Evolutionary conservation across 2,888 invertebrate species (phyloP).

Genomic region (Pocota personata): DNA sequence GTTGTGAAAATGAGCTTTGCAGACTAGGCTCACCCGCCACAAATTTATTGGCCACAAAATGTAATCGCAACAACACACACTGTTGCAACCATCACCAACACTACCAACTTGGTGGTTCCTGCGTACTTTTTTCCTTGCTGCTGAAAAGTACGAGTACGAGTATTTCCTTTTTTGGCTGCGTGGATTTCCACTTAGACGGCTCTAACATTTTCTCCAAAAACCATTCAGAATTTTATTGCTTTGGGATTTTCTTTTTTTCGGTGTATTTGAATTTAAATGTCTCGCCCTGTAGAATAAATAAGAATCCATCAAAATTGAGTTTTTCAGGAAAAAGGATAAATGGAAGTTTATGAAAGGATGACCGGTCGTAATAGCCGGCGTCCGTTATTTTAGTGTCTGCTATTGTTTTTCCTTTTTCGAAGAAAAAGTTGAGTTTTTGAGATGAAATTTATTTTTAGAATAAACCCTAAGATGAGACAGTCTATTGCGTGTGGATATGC

Average conservation of each 20-base stretch:
- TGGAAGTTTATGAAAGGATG: neutral
- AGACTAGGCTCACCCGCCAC: neutral
- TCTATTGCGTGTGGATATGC: too few species aligned
- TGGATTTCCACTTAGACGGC: neutral
- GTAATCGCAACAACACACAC: slow-evolving; percentile 29
- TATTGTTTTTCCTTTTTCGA: neutral
- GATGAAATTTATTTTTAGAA: too few species aligned
- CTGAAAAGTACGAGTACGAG: neutral
- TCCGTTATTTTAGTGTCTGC: neutral
- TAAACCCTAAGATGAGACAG: too few species aligned
- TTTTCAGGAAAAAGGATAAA: slow-evolving; percentile 5
- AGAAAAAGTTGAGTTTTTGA: neutral
- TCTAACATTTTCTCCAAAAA: neutral
- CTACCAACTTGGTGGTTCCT: neutral
- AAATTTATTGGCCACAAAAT: slow-evolving; percentile 31
- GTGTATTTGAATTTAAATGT: slow-evolving; percentile 41
- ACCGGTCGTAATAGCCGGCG: neutral
- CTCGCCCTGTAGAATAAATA: slow-evolving; percentile 7
- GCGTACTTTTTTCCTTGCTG: too few species aligned
- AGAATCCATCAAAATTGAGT: slow-evolving; percentile 8
- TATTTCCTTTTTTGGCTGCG: neutral
- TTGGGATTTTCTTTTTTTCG: slow-evolving; percentile 11
- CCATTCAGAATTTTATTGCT: slow-evolving; percentile 16
- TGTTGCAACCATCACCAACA: neutral
- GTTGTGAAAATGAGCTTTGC: slow-evolving; percentile 20